Base-by-base conservation (phyloP, 23 tunicate species). In the Diplosoma virens region DNA sequence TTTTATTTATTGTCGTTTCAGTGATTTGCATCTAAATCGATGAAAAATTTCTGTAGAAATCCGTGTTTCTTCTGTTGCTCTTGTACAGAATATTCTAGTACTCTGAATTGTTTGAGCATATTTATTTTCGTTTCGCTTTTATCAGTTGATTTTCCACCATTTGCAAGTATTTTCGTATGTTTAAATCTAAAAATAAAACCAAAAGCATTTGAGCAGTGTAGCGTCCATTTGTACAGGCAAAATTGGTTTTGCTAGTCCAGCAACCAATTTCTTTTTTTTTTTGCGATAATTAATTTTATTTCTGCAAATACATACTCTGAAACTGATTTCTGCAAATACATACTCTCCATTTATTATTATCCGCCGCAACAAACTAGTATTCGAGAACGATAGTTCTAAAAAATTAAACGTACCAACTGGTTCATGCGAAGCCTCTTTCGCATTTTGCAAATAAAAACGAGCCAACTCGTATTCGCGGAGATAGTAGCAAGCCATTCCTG, bases 401-500 rank as follows among this genome's bases (percentile, higher is more conserved):
- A n/a, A n/a, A 3, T 46, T n/a, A 45, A 23, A 34, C 76, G 2
- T 87, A 87, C 95, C 95, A 30, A 87, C 54, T 81, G 87, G 87
- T 71, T 87, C 95, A 35, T 80, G 82, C 0, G 95, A 87, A 41
- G 37, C 68, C 26, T 90, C 97, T 61, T 90, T 84, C 0, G 97
- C 90, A 30, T 33, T 84, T 68, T 84, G 83, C 76, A 90, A 32
- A 59, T 90, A 79, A 55, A 90, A 84, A 33, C 90, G 66, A 16
- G 88, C 78, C 28, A 90, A 64, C 60, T 90, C 97, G 61, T 84
- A 84, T 75, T 90, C 97, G 32, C 90, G 69, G 36, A 90, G 73
- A 67, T 90, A 81, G 67, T 90, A 90, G 75, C 97, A 84, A 6
- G 97, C 97, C 90, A 90, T 84, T 31, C 97, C 97, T 6, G 86